A percentile compares a stretch with the other conserved stretches of the same genome.
These are phyloP conservation scores for Myotis lucifugus DNA, from an alignment of 2,113 vertebrate species.

Conservation along the genomic window DNA sequence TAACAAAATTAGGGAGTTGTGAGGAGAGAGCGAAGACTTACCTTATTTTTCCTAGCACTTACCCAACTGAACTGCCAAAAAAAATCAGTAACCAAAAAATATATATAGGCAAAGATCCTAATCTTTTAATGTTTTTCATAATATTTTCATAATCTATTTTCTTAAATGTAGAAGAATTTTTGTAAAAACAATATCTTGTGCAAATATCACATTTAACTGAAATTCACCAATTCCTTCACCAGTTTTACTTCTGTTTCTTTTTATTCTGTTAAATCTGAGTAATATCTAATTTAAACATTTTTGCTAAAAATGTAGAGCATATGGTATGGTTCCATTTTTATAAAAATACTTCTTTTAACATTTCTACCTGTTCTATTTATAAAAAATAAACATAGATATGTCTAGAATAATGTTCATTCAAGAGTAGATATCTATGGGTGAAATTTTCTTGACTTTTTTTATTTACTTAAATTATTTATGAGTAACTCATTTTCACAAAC, in stretches of 20 bases:
- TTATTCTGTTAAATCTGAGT: not conserved
- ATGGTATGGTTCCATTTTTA: not conserved
- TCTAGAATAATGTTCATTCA: not conserved
- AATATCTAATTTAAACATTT: not conserved
- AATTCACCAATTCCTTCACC: not conserved
- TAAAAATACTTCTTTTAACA: not conserved
- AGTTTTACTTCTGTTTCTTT: not conserved
- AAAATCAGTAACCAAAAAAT: not conserved
- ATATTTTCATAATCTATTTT: constrained; percentile 5
- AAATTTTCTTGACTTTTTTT: not conserved
- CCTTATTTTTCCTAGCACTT: not conserved
- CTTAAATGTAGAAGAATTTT: not conserved
- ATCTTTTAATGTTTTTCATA: not conserved
- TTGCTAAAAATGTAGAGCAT: not conserved
- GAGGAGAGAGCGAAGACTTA: not conserved
- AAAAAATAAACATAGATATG: not conserved
- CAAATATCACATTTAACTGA: not conserved
- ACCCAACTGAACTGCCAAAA: not conserved
- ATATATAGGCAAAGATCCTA: not conserved
- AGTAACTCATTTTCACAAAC: constrained; percentile 16
- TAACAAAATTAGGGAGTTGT: not conserved
- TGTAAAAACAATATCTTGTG: not conserved
- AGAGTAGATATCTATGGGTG: not conserved
- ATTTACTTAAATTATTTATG: not conserved
- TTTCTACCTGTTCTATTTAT: not conserved